phyloP scores from a whole-genome alignment of 2,113 vertebrate species.

The Gorsachius goisagi region DNA sequence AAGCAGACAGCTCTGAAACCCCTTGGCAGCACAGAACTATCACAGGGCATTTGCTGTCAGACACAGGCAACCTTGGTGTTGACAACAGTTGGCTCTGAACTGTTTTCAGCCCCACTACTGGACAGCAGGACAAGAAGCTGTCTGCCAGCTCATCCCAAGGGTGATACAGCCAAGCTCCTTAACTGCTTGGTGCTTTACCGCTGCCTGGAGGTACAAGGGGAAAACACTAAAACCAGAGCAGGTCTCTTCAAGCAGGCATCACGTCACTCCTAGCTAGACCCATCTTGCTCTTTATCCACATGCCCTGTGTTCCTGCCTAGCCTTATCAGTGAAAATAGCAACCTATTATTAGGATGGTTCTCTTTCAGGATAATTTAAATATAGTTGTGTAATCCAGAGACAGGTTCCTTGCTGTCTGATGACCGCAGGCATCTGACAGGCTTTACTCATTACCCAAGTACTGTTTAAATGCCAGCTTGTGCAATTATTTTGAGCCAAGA shows the following conservation, averaged over 20 bases:
- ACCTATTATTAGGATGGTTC: constrained; percentile 15
- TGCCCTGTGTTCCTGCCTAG: background rate
- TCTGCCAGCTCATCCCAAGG: background rate
- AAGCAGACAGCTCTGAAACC: background rate
- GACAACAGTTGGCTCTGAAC: background rate
- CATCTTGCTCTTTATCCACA: background rate
- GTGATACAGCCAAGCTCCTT: background rate
- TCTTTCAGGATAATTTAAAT: background rate
- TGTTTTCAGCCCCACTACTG: background rate
- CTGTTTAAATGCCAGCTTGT: background rate
- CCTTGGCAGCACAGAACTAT: background rate
- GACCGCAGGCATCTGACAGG: background rate
- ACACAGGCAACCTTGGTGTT: background rate
- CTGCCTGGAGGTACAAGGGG: background rate
- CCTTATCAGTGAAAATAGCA: background rate
- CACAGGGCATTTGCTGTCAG: background rate
- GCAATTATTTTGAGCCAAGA: background rate
- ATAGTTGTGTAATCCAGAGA: background rate
- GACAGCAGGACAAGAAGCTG: background rate
- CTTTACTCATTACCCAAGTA: background rate
- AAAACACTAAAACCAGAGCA: background rate
- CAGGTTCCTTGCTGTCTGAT: background rate
- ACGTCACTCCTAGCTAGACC: background rate
- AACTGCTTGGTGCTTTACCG: background rate
- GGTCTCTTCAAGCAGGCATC: background rate